Conservation (phyloP, 2,888 invertebrate species). For the Ferdinandea cuprea region DNA sequence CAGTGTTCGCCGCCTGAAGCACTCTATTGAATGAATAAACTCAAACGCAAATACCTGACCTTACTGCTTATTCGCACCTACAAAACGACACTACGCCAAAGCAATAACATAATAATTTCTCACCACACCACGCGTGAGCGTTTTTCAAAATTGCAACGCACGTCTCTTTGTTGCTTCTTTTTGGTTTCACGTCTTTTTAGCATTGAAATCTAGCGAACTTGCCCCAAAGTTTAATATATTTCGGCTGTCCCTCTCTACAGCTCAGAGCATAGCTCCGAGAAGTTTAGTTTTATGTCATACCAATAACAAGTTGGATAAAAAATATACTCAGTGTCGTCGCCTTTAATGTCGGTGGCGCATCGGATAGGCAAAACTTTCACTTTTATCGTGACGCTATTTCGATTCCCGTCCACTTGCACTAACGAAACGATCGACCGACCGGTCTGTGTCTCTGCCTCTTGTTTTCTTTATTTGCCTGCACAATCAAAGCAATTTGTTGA, state of each 20-base stretch:
- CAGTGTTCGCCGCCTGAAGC: slow-evolving; percentile 32
- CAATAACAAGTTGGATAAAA: too few species aligned
- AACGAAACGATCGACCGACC: neutral
- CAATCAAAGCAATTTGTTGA: slow-evolving; percentile 46
- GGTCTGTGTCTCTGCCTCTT: neutral
- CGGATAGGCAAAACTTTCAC: slow-evolving; percentile 40
- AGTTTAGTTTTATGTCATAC: too few species aligned
- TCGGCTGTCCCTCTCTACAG: too few species aligned
- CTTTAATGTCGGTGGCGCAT: neutral
- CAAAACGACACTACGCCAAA: slow-evolving; percentile 5
- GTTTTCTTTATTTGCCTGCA: neutral
- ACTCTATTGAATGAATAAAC: slow-evolving; percentile 47
- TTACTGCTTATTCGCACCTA: slow-evolving; percentile 61
- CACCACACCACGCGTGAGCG: slow-evolving; percentile 11
- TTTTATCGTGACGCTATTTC: slow-evolving; percentile 30
- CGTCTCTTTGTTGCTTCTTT: too few species aligned
- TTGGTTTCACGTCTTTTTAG: slow-evolving; percentile 35
- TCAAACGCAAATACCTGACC: slow-evolving; percentile 50
- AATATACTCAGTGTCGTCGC: neutral
- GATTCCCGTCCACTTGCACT: slow-evolving; percentile 14
- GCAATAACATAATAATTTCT: slow-evolving; percentile 3
- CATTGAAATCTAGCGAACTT: slow-evolving; percentile 59
- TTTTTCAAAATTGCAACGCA: slow-evolving; percentile 58
- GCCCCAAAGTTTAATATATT: slow-evolving; percentile 21
- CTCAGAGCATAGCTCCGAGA: too few species aligned